phyloP scores from a whole-genome alignment of 2,888 invertebrate genomes.

The Lymantria dispar region DNA sequence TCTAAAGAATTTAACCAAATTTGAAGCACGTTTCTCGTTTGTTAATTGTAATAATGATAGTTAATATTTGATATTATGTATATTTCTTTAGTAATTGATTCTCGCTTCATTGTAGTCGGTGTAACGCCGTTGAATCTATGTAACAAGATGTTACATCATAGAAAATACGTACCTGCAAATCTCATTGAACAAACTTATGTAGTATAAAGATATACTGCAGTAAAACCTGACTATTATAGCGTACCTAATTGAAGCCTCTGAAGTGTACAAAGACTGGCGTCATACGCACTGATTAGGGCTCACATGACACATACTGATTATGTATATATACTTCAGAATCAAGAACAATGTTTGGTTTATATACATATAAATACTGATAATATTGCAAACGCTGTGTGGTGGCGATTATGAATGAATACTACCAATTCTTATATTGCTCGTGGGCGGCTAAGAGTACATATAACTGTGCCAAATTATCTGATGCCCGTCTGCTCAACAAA shows the following conservation, averaged over 20 bases:
- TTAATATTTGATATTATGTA: constrained; percentile 29
- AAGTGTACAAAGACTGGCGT: constrained; percentile 37
- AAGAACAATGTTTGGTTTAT: neutral
- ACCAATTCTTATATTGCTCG: too few relatives aligned
- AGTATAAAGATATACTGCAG: constrained; percentile 25
- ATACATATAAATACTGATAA: neutral
- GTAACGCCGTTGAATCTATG: constrained; percentile 12
- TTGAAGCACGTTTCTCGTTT: too few relatives aligned
- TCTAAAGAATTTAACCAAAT: too few relatives aligned
- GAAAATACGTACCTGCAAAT: constrained; percentile 13
- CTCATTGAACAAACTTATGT: constrained; percentile 17
- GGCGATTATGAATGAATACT: too few relatives aligned
- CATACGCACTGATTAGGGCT: constrained; percentile 43
- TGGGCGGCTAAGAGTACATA: too few relatives aligned
- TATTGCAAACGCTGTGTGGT: too few relatives aligned
- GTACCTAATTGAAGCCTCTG: constrained; percentile 44
- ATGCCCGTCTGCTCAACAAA: too few relatives aligned
- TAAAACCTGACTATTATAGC: constrained; percentile 29
- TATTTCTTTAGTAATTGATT: constrained; percentile 31
- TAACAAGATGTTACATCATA: constrained; percentile 4
- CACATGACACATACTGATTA: constrained; percentile 22
- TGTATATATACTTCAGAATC: neutral
- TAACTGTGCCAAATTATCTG: too few relatives aligned
- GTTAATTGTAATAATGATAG: constrained; percentile 32
- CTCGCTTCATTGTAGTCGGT: constrained; percentile 18